phyloP scores from a whole-genome alignment of 1,140 invertebrate genomes.

The Ganaspis sp. region DNA sequence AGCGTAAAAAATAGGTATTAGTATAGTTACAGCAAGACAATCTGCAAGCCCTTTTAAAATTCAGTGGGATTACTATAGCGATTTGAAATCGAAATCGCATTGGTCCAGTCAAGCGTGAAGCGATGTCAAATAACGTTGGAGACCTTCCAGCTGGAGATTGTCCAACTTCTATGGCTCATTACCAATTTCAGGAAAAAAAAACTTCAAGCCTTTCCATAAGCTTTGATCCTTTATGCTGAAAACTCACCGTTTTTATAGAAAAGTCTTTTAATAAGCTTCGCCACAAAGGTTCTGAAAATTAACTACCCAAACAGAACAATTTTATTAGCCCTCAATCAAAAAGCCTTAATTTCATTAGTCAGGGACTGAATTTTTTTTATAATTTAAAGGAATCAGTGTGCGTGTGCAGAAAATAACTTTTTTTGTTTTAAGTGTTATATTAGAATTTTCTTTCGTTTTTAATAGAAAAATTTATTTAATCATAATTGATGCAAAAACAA shows the following conservation, averaged over 20 bases:
- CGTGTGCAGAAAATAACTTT: no score
- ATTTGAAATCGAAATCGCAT: neutral
- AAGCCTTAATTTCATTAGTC: no score
- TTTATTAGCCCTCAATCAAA: neutral
- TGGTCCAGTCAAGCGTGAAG: neutral
- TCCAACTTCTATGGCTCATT: constrained; percentile 8
- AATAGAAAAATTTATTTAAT: no score
- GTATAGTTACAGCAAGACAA: constrained; percentile 12
- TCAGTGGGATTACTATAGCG: constrained; percentile 2
- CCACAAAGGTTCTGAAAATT: neutral
- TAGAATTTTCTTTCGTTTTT: no score
- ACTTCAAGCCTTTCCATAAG: neutral
- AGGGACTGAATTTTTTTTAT: no score
- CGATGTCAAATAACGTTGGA: constrained; percentile 16
- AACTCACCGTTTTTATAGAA: neutral
- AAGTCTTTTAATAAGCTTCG: neutral
- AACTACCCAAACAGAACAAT: neutral
- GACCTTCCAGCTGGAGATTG: neutral
- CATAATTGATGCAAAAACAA: no score
- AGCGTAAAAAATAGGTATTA: constrained; percentile 2
- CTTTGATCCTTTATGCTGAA: neutral
- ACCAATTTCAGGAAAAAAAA: neutral
- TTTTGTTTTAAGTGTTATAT: no score
- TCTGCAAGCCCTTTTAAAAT: neutral
- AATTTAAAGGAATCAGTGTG: no score